Evolutionary conservation across 2,888 invertebrate species (phyloP).

Genomic region (Caenorhabditis auriculariae): DNA sequence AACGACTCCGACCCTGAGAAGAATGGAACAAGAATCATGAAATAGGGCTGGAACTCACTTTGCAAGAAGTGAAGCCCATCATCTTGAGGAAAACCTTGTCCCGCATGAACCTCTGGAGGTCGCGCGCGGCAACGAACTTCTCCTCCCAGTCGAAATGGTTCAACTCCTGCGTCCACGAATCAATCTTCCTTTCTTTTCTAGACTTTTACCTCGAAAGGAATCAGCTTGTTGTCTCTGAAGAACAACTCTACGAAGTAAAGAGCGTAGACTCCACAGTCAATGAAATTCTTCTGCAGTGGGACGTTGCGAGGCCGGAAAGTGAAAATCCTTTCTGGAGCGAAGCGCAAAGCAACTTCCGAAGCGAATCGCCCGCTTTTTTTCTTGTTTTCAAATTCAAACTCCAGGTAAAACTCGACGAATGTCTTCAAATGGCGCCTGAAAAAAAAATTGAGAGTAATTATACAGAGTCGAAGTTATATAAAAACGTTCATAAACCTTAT

Average conservation of each 20-base stretch:
- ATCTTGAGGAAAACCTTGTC: slow-evolving; percentile 15
- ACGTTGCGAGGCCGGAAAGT: slow-evolving; percentile 17
- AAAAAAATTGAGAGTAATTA: background rate
- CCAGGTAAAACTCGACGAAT: background rate
- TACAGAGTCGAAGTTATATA: too few species aligned
- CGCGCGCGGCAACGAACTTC: slow-evolving; percentile 6
- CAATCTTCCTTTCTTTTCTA: background rate
- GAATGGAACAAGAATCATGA: too few species aligned
- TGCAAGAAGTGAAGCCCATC: background rate
- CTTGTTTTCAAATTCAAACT: slow-evolving; percentile 73
- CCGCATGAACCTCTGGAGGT: slow-evolving; percentile 16
- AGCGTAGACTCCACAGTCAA: slow-evolving; percentile 92
- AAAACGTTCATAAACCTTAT: too few species aligned
- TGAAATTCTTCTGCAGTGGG: slow-evolving; percentile 95
- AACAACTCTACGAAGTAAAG: slow-evolving; percentile 91
- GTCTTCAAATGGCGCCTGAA: background rate
- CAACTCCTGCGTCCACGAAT: slow-evolving; percentile 8
- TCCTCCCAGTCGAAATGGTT: slow-evolving; percentile 17
- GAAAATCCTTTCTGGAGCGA: slow-evolving; percentile 5
- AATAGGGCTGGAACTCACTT: too few species aligned
- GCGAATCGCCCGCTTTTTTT: slow-evolving; percentile 62
- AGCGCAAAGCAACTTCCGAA: background rate
- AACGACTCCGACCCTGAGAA: too few species aligned
- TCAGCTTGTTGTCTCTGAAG: slow-evolving; percentile 4
- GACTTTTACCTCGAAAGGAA: slow-evolving; percentile 7